These are phyloP conservation scores for Periophthalmodon schlosseri DNA, from an alignment of 2,113 vertebrate species.

Conservation along the genomic window DNA sequence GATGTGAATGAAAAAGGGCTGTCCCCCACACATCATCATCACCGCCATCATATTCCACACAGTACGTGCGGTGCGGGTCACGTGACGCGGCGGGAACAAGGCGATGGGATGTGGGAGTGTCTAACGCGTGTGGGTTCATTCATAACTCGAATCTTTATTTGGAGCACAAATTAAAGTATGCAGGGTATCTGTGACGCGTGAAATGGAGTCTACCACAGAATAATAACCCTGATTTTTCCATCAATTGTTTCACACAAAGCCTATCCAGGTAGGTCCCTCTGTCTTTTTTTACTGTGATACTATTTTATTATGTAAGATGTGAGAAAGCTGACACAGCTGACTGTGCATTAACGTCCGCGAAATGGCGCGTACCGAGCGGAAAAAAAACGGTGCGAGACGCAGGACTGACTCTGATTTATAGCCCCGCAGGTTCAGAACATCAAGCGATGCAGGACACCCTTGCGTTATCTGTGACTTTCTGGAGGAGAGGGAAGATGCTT, in stretches of 20 bases:
- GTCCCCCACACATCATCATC: constrained; percentile 51
- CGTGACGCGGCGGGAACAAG: constrained; percentile 61
- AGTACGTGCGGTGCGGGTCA: constrained; percentile 46
- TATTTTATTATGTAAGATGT: constrained; percentile 51
- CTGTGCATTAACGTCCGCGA: constrained; percentile 11
- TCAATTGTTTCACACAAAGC: constrained; percentile 2
- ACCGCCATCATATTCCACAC: constrained; percentile 39
- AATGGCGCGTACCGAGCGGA: constrained; percentile 4
- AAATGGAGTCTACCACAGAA: constrained; percentile 58
- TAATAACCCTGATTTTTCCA: constrained; percentile 50
- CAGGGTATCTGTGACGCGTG: constrained; percentile 60
- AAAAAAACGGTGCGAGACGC: constrained; percentile 9
- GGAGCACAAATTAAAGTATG: constrained; percentile 73
- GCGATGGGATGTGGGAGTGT: constrained; percentile 82
- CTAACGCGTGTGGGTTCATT: constrained; percentile 77
- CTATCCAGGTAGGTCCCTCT: neutral
- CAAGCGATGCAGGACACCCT: constrained; percentile 51
- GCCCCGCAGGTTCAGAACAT: constrained; percentile 49
- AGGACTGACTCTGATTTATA: constrained; percentile 26
- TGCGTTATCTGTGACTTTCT: constrained; percentile 41
- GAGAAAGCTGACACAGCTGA: constrained; percentile 24
- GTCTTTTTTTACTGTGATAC: constrained; percentile 19
- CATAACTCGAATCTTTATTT: constrained; percentile 78
- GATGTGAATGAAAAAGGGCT: constrained; percentile 46
- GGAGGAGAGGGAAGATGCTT: constrained; percentile 47